Evolutionary conservation across 2,797 vertebrate genomes (phyloP).

Genomic region (Oreortyx pictus): DNA sequence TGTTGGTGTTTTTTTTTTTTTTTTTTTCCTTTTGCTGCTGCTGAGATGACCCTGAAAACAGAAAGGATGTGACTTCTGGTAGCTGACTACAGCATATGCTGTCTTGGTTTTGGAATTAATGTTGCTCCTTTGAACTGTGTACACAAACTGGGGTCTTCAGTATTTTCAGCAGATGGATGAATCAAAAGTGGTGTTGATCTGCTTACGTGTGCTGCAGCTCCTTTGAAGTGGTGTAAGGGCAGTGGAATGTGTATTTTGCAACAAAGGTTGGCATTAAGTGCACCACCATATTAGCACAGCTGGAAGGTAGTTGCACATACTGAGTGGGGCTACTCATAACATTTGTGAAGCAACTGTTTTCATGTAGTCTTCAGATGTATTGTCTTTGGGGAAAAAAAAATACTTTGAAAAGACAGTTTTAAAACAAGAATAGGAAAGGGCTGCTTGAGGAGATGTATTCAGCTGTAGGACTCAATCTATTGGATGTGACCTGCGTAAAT

Average conservation of each 20-base stretch:
- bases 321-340: not conserved
- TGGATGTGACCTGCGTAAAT: not conserved
- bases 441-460: not conserved
- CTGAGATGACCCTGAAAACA: not conserved
- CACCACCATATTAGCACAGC: accelerated
- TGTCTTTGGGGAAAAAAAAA: not conserved
- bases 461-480: not conserved
- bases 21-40: not conserved
- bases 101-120: not conserved
- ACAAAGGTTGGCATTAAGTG: not conserved
- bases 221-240: not conserved
- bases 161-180: not conserved
- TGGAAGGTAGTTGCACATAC: not conserved
- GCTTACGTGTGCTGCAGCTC: not conserved
- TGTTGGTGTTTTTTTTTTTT: not conserved
- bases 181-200: not conserved
- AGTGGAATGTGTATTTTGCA: not conserved
- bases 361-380: too few relatives aligned
- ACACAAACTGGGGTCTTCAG: not conserved
- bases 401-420: not conserved
- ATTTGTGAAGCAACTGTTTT: too few relatives aligned
- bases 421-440: not conserved
- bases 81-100: not conserved
- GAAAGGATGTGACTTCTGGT: not conserved
- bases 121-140: not conserved